Evolutionary conservation across 35 echinoderm and acorn worm species (phyloP), one percentile per base, ranked within the genome.

Genomic region (Ptychodera flava): DNA sequence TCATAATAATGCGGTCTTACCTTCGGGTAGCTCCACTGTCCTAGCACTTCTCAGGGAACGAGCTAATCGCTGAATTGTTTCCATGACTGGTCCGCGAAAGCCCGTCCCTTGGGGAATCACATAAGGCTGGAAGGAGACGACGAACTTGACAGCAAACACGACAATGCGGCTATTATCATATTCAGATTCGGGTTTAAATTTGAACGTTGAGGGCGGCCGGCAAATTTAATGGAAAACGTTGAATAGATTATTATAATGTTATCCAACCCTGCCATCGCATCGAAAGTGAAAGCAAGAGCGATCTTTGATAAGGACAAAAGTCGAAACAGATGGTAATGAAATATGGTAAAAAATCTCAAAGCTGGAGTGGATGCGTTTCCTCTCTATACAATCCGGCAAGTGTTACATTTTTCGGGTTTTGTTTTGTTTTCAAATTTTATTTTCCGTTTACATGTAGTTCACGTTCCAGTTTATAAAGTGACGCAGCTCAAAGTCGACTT

Each of bases 1-100:
- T n/a, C n/a, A n/a, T n/a, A n/a, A n/a, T n/a, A n/a, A n/a, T n/a
- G n/a, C n/a, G n/a, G 31, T 27, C 33, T 83, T 83, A 83, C 82
- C 82, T 83, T 83, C 37, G 6, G 82, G 82, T 30, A 83, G 35
- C 28, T 83, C 82, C 12, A 83, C 82, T 83, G 82, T 83, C 28
- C 82, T 34, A 83, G 82, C 82, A 83, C 37, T 83, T 36, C 82
- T 34, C 16, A 83, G 82, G 12, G 82, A 83, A 10, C 82, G 34
- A 35, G 82, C 82, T 36, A 83, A 37, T 30, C 82, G 34, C 35
- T 83, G 82, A 10, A 83, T 83, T 35, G 82, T 36, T 35, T 83
- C 82, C 82, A 83, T 83, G n/a, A 35, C 29, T 83, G 35, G 35
- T 83, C 6, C 45, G n/a, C n/a, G n/a, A n/a, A n/a, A n/a, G n/a